Evolutionary conservation across 2,888 invertebrate species (phyloP), one percentile per base, ranked within the genome.

Genomic region (Stenchaetothrips biformis): DNA sequence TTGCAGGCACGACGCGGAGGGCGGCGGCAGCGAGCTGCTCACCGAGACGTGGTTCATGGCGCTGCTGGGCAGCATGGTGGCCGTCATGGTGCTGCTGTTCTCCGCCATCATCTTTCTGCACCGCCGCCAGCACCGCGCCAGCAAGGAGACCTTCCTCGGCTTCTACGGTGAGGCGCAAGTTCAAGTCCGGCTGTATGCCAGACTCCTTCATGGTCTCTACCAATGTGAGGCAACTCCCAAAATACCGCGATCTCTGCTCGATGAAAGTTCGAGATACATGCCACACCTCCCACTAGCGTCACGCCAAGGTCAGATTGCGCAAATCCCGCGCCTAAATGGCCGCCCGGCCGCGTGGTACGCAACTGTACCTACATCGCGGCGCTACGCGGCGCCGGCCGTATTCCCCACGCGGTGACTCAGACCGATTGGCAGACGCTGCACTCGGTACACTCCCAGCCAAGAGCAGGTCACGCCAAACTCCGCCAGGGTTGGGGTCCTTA

Each of bases 11-110:
- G 16, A 13, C 16, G 16, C 53, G 67, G 67, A 21, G 67, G 67
- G 21, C 13, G 77, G 18, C n/a, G 53, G 79, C 83, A 92, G 92
- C 84, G 93, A 93, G 87, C 92, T 93, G 85, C 90, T 94, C 84
- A 92, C 93, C 83, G 94, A 95, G 89, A 93, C 94, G 80, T 95
- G 95, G 95, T 95, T 95, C 88, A 93, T 95, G 88, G 93, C 93
- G 83, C 89, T 94, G 83, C 90, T 95, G 84, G 95, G 94, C 84
- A 93, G 94, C 84, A 92, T 95, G 86, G 90, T 95, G 84, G 92
- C 94, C 86, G 90, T 95, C 82, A 93, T 95, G 89, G 90, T 95
- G 84, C 89, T 94, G 84, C 91, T 94, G 84, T 93, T 95, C 86
- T 93, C 92, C 83, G 92, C 94, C 77, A 94, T 94, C 89, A 90